These are phyloP conservation scores for Gavia stellata DNA, from an alignment of 2,113 vertebrate species.

Conservation along the genomic window DNA sequence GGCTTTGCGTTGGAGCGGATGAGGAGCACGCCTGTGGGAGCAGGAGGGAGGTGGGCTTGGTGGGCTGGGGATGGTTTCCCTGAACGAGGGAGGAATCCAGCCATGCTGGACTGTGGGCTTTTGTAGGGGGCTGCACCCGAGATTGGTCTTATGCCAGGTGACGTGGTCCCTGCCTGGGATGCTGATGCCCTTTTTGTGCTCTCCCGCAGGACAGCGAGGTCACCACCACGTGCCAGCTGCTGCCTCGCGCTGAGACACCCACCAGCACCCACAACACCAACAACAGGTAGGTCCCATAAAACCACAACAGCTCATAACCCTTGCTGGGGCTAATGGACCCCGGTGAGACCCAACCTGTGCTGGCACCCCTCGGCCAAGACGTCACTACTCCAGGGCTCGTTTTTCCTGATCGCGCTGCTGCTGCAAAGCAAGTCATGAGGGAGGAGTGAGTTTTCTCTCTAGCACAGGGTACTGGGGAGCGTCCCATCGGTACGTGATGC, in stretches of 20 bases:
- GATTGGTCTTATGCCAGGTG: not conserved
- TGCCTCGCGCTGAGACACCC: not conserved
- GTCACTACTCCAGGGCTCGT: accelerated
- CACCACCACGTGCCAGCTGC: not conserved
- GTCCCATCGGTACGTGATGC: accelerated
- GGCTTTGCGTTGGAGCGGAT: not conserved
- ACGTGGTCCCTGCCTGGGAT: accelerated
- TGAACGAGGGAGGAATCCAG: not conserved
- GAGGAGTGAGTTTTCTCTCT: not conserved
- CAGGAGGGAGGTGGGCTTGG: not conserved
- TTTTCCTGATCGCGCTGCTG: not conserved
- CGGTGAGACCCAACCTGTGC: accelerated
- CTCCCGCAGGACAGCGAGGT: not conserved
- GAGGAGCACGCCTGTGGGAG: not conserved
- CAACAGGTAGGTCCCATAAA: not conserved
- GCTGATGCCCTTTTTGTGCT: not conserved
- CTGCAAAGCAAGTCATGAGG: not conserved
- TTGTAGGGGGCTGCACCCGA: not conserved
- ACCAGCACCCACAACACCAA: not conserved
- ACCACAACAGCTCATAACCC: not conserved
- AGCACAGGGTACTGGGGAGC: not conserved
- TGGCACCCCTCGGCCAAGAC: not conserved
- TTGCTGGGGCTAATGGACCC: not conserved
- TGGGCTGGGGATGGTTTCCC: not conserved
- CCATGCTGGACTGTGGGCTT: accelerated